Percentiles rank a stretch among this genome's conserved stretches.
Conservation (phyloP, 2,888 invertebrate genomes). For the Drosophila buzzatii region DNA sequence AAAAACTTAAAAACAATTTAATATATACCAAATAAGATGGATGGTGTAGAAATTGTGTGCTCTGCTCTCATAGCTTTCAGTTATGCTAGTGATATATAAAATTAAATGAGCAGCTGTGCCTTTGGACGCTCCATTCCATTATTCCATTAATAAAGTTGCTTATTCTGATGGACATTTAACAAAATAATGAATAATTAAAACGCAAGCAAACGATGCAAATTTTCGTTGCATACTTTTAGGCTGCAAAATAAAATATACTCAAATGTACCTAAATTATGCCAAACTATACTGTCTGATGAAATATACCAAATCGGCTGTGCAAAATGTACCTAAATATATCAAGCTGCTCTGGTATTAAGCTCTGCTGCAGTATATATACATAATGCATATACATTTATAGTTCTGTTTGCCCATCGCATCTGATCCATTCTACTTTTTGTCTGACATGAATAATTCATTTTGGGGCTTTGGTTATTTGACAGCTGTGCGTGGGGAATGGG, state of each 20-base stretch:
- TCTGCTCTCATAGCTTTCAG: background rate
- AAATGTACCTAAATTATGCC: background rate
- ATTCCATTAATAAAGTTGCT: background rate
- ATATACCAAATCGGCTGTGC: background rate
- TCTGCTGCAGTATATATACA: background rate
- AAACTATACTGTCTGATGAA: background rate
- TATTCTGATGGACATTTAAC: background rate
- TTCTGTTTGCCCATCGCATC: background rate
- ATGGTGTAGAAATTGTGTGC: background rate
- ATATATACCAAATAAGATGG: background rate
- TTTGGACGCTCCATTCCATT: background rate
- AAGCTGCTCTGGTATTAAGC: background rate
- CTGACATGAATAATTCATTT: constrained; percentile 12
- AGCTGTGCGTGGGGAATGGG: background rate
- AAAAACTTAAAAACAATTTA: background rate
- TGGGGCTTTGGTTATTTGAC: constrained; percentile 3
- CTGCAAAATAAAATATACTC: background rate
- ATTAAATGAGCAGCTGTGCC: too few species aligned
- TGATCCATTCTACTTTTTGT: background rate
- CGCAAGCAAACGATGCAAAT: background rate
- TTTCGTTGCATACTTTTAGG: constrained; percentile 5
- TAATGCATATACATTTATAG: too few species aligned
- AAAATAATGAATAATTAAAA: background rate
- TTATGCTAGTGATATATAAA: too few species aligned
- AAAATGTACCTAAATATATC: background rate